phyloP scores from a whole-genome alignment of 2,888 invertebrate genomes.

The Agrilus mali region DNA sequence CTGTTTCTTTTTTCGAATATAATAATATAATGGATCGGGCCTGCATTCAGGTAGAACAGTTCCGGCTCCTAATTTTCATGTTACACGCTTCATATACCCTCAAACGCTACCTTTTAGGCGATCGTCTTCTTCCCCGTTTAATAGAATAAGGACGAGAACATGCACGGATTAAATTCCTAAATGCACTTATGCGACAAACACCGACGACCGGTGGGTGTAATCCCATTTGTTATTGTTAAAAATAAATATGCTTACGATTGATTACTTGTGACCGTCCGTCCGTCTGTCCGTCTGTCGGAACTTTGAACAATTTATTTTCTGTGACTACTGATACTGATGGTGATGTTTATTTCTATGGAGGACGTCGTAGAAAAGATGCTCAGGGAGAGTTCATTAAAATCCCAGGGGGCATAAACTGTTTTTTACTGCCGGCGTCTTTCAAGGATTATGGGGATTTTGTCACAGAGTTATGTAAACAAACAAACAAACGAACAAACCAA shows the following conservation, averaged over 20 bases:
- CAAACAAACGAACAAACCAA: too few relatives aligned
- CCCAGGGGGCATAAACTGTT: constrained; percentile 10
- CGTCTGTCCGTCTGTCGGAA: constrained; percentile 23
- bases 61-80: constrained; percentile 15
- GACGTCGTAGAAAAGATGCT: constrained; percentile 11
- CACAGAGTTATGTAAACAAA: constrained; percentile 15
- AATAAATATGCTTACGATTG: too few relatives aligned
- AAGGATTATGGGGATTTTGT: constrained; percentile 13
- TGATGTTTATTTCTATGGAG: constrained; percentile 8
- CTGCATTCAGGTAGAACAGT: constrained; percentile 11
- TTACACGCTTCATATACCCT: constrained; percentile 16
- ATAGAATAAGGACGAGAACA: constrained; percentile 6
- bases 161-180: constrained; percentile 12
- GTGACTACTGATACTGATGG: too few relatives aligned
- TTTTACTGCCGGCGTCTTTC: constrained; percentile 13
- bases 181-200: constrained; percentile 11
- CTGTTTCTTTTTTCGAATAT: too few relatives aligned
- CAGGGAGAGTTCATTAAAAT: constrained; percentile 11
- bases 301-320: constrained; percentile 11
- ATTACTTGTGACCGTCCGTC: constrained; percentile 1
- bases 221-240: constrained; percentile 25
- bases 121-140: background rate
- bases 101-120: constrained; percentile 6
- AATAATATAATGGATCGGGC: too few relatives aligned
- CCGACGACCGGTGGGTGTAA: constrained; percentile 16